A percentile compares a stretch with the other conserved stretches of the same genome.
Conservation (phyloP, 2,888 invertebrate species). For the Sipunculus nudus region DNA sequence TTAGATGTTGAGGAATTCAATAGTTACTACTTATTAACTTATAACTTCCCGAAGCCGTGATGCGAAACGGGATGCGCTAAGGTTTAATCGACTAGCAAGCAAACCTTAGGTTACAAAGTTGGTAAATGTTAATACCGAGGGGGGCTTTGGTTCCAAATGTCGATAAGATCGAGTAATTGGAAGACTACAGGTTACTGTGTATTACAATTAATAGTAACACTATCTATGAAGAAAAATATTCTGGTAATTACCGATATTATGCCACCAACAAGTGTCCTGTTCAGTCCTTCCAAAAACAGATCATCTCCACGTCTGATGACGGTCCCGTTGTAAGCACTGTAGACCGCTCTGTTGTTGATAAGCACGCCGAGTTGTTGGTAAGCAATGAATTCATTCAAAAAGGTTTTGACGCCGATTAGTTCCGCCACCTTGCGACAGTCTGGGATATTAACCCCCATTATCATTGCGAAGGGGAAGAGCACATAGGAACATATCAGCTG, state of each 20-base stretch:
- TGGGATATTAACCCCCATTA: conserved; percentile 77
- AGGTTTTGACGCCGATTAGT: conserved; percentile 88
- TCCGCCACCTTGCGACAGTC: conserved; percentile 82
- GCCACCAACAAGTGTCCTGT: conserved; percentile 23
- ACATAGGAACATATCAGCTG: conserved; percentile 79
- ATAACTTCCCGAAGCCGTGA: too few species aligned
- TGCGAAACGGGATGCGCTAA: too few species aligned
- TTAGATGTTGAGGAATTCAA: too few species aligned
- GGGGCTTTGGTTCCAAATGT: too few species aligned
- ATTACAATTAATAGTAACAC: too few species aligned
- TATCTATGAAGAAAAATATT: too few species aligned
- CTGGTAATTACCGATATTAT: conserved; percentile 26
- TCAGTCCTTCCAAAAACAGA: conserved; percentile 14
- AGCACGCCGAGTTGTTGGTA: conserved; percentile 74
- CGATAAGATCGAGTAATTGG: too few species aligned
- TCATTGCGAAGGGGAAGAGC: conserved; percentile 88
- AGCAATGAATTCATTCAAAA: conserved; percentile 94
- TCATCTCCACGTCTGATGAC: conserved; percentile 9
- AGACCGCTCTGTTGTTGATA: conserved; percentile 44
- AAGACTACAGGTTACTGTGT: too few species aligned
- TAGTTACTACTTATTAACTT: too few species aligned
- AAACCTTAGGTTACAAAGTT: too few species aligned
- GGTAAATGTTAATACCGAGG: too few species aligned
- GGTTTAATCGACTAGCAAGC: too few species aligned
- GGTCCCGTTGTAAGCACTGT: not conserved